Evolutionary conservation across 2,888 invertebrate species (phyloP).

Genomic region (Cecidostiba fungosa): DNA sequence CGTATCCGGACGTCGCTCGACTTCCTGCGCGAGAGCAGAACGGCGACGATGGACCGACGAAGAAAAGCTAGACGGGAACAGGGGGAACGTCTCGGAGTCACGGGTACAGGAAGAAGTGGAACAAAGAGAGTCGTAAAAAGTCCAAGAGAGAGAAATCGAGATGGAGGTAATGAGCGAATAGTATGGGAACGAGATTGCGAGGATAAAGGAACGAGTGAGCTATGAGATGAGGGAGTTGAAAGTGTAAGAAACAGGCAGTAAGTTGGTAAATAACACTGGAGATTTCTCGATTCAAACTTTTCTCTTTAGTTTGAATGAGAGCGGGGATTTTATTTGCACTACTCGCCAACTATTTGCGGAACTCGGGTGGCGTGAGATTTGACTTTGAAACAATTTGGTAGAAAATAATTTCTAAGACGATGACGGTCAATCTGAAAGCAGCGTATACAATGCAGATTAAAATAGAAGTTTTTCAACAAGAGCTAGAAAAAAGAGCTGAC

Average conservation of each 20-base stretch:
- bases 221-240: constrained; percentile 50
- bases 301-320: constrained; percentile 25
- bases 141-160: constrained; percentile 30
- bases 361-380: constrained; percentile 31
- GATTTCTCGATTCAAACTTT: constrained; percentile 45
- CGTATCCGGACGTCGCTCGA: constrained; percentile 73
- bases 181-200: constrained; percentile 1
- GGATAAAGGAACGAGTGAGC: constrained; percentile 48
- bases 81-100: constrained; percentile 12
- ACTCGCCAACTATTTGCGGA: neutral
- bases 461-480: neutral
- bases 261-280: constrained; percentile 44
- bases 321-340: constrained; percentile 5
- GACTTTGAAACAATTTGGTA: neutral
- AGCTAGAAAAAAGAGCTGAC: neutral
- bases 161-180: constrained; percentile 58
- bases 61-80: neutral
- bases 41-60: neutral
- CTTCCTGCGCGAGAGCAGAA: constrained; percentile 67
- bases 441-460: neutral
- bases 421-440: neutral
- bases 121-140: constrained; percentile 60
- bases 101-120: constrained; percentile 51
- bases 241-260: constrained; percentile 39
- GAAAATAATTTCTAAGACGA: neutral